Conservation (phyloP, 2,888 invertebrate genomes). For the Agrochola litura region DNA sequence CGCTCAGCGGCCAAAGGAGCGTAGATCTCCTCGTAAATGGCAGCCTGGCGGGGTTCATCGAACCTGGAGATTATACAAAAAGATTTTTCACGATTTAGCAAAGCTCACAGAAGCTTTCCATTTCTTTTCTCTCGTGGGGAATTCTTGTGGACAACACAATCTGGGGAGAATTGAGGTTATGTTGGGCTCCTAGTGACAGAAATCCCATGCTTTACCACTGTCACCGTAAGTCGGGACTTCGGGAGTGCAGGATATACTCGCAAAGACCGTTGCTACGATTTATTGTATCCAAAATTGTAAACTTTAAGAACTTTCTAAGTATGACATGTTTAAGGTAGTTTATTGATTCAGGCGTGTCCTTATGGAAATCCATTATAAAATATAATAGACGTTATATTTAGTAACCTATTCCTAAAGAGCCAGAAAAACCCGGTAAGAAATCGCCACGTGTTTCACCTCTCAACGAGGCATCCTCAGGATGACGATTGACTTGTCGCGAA, state of each 20-base stretch:
- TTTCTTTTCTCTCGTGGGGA: background rate
- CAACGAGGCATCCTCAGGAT: no score
- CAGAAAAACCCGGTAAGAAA: no score
- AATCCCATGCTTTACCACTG: background rate
- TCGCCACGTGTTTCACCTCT: no score
- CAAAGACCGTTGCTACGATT: no score
- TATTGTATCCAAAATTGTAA: background rate
- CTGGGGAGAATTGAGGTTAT: background rate
- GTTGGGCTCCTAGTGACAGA: background rate
- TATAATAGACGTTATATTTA: no score
- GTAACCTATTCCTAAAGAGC: no score
- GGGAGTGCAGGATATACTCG: background rate
- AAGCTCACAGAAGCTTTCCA: background rate
- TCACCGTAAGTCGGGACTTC: background rate
- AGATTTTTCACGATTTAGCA: background rate
- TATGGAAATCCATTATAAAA: no score
- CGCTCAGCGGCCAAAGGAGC: conserved; percentile 70
- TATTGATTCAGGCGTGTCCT: no score
- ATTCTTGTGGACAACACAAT: background rate
- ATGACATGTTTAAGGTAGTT: background rate
- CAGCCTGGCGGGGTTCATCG: conserved; percentile 39
- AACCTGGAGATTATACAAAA: conserved; percentile 60
- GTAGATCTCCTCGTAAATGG: conserved; percentile 69
- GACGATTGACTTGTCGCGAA: no score
- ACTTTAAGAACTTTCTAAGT: background rate